Conservation (phyloP, 1,140 invertebrate genomes). For the Nixonia krombeini region DNA sequence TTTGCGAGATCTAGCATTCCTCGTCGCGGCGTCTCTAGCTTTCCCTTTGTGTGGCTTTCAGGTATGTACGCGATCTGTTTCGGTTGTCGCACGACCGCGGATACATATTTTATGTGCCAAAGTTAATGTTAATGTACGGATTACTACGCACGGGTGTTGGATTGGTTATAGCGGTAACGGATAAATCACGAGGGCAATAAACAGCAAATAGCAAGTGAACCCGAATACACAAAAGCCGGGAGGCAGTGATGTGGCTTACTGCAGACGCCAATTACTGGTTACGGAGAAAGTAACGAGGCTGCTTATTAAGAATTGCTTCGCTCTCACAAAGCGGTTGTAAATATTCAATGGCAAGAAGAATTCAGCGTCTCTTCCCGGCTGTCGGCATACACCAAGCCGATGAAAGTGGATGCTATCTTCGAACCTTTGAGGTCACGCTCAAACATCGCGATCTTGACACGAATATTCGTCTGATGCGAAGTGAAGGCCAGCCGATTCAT, state of each 20-base stretch:
- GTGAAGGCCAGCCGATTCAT: constrained; percentile 37
- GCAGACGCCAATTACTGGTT: constrained; percentile 24
- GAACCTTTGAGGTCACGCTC: constrained; percentile 48
- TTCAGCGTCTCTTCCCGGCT: constrained; percentile 39
- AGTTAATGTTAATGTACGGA: constrained; percentile 36
- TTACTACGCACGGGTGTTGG: background rate
- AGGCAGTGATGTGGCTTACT: constrained; percentile 8
- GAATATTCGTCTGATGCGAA: constrained; percentile 44
- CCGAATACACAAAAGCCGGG: constrained; percentile 7
- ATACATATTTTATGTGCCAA: constrained; percentile 43
- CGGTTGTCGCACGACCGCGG: constrained; percentile 5
- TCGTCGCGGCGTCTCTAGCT: constrained; percentile 22
- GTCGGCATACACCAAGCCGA: constrained; percentile 27
- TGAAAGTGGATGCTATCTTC: constrained; percentile 53
- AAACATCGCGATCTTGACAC: constrained; percentile 54
- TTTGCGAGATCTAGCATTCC: constrained; percentile 13
- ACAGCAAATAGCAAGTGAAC: constrained; percentile 13
- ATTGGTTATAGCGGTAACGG: constrained; percentile 11
- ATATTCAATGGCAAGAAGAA: constrained; percentile 52
- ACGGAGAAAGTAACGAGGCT: constrained; percentile 51
- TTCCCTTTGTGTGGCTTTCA: constrained; percentile 17
- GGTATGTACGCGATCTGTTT: constrained; percentile 13
- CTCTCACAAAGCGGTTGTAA: constrained; percentile 50
- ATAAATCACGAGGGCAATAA: constrained; percentile 7
- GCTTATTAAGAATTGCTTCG: constrained; percentile 48